Percentiles rank a stretch among this genome's conserved stretches.
Conservation (phyloP, 2,113 vertebrate genomes). For the Ptychochromis oligacanthus region DNA sequence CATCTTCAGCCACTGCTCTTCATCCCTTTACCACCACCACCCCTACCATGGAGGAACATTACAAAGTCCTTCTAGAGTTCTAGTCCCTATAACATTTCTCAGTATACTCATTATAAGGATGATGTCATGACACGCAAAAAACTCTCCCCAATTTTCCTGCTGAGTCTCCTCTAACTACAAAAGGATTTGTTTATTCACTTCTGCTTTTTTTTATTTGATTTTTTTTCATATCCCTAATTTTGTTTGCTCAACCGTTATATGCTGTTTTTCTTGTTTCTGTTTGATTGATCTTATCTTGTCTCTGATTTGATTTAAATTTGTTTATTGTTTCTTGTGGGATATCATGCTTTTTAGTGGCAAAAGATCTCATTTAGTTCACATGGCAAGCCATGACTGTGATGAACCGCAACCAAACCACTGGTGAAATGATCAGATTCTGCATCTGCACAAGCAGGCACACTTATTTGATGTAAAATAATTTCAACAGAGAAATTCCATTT, state of each 20-base stretch:
- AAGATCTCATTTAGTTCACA: neutral
- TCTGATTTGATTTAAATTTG: constrained; percentile 10
- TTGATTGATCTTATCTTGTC: neutral
- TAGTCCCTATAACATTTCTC: neutral
- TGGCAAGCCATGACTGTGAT: constrained; percentile 12
- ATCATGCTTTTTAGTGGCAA: neutral
- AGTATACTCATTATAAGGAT: neutral
- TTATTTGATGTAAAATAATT: constrained; percentile 20
- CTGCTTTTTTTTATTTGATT: no score
- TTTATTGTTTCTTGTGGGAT: neutral
- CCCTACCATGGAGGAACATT: neutral
- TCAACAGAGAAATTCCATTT: constrained; percentile 23
- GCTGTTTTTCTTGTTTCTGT: neutral
- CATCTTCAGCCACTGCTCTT: neutral
- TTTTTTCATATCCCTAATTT: neutral
- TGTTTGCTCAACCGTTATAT: neutral
- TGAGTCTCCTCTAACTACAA: neutral
- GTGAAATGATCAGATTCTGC: neutral
- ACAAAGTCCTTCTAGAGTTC: neutral
- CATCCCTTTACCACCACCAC: neutral
- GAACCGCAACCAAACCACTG: constrained; percentile 7
- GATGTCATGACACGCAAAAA: neutral
- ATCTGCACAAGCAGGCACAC: neutral
- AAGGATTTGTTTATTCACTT: neutral
- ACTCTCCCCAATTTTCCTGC: neutral